Conservation (phyloP, 53 echinoderm and acorn worm species). For the Luidia sarsii region DNA sequence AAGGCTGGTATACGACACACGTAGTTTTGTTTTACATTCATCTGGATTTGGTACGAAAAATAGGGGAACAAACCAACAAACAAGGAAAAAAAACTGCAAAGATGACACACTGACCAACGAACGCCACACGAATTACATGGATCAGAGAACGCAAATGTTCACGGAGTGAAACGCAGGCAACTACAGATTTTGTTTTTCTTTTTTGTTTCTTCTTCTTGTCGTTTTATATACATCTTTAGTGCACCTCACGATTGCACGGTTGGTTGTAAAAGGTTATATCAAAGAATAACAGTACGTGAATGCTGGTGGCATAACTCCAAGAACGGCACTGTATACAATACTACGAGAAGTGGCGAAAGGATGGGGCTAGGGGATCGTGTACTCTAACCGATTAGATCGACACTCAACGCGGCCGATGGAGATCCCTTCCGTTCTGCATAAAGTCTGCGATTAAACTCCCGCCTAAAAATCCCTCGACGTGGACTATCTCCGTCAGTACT, state of each 20-base stretch:
- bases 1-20: no score
- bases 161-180: conserved; percentile 22
- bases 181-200: background rate
- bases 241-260: conserved; percentile 51
- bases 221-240: conserved; percentile 62
- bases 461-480: no score
- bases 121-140: conserved; percentile 14
- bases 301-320: conserved; percentile 28
- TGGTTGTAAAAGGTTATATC: conserved; percentile 49
- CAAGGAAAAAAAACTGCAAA: background rate
- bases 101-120: background rate
- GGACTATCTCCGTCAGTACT: no score
- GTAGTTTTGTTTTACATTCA: no score
- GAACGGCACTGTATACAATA: no score
- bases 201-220: background rate
- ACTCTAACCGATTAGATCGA: no score
- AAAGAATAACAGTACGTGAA: conserved; percentile 51
- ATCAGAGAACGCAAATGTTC: conserved; percentile 7
- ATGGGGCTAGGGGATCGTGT: no score
- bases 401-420: no score
- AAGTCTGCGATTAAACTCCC: no score
- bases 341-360: no score
- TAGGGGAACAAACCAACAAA: background rate
- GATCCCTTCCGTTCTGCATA: no score
- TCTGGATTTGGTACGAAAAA: no score